Percentiles rank a stretch among this genome's conserved stretches.
Evolutionary conservation across 2,113 vertebrate species (phyloP).

Genomic region (Pollachius pollachius): DNA sequence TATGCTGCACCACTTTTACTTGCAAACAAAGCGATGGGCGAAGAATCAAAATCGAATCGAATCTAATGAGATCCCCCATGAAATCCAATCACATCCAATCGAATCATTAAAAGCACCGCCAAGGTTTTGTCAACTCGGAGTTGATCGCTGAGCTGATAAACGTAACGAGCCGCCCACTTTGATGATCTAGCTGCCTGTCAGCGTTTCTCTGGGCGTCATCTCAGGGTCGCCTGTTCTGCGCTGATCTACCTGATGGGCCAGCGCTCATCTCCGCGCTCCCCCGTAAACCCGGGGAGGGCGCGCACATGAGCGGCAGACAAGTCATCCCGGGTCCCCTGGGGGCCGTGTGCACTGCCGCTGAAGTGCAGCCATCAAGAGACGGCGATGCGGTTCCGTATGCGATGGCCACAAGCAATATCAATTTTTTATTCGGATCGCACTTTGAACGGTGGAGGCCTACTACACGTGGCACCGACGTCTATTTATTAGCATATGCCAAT

Average conservation of each 20-base stretch:
- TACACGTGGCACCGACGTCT: slow-evolving; percentile 34
- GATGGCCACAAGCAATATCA: slow-evolving; percentile 59
- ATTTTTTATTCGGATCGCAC: slow-evolving; percentile 64
- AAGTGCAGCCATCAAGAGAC: slow-evolving; percentile 41
- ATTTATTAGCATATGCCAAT: slow-evolving; percentile 70
- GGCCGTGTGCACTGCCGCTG: slow-evolving; percentile 22
- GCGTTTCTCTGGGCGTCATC: neutral
- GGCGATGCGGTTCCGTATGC: slow-evolving; percentile 48
- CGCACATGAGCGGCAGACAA: neutral
- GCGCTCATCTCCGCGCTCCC: slow-evolving; percentile 5
- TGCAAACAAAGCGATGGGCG: too few species aligned
- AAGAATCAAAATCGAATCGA: too few species aligned
- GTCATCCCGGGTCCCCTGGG: slow-evolving; percentile 22
- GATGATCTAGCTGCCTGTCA: neutral
- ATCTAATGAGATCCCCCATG: too few species aligned
- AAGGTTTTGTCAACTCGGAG: too few species aligned
- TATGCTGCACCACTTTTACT: too few species aligned
- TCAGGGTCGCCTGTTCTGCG: slow-evolving; percentile 1
- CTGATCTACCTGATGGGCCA: slow-evolving; percentile 16
- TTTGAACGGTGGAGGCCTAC: slow-evolving; percentile 43
- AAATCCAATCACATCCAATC: too few species aligned
- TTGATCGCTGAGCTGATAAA: too few species aligned
- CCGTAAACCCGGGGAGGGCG: too few species aligned
- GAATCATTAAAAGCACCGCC: too few species aligned
- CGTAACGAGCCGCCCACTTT: too few species aligned